Percentiles rank a stretch among this genome's conserved stretches.
Evolutionary conservation across 2,797 vertebrate genomes (phyloP).

Genomic region (Myiotriccus ornatus): DNA sequence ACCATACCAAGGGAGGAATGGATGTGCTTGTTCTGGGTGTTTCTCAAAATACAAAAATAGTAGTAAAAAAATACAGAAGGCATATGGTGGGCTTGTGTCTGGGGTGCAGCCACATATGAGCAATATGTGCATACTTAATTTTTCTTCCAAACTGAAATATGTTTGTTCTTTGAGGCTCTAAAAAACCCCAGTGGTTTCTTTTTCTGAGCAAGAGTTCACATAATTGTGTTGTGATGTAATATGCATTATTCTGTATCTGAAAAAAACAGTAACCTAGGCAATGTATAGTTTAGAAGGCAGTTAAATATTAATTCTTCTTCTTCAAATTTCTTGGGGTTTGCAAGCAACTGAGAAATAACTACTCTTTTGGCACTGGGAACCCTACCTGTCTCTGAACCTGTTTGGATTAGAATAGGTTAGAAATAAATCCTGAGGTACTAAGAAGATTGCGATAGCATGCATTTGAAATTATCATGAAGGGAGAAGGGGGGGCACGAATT

Average conservation of each 20-base stretch:
- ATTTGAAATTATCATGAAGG: neutral
- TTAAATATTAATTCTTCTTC: neutral
- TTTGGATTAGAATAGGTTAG: neutral
- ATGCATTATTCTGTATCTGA: neutral
- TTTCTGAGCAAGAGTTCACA: neutral
- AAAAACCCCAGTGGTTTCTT: neutral
- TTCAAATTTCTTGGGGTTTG: neutral
- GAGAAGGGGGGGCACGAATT: neutral
- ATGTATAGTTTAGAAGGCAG: neutral
- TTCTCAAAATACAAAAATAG: slow-evolving; percentile 19
- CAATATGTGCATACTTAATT: neutral
- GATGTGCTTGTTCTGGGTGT: slow-evolving; percentile 1
- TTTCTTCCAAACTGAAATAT: neutral
- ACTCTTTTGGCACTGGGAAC: neutral
- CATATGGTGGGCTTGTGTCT: neutral
- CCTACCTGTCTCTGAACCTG: neutral
- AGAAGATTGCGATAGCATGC: neutral
- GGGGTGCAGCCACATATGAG: neutral
- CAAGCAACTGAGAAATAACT: neutral
- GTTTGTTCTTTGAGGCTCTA: neutral
- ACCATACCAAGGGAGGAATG: neutral
- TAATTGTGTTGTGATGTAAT: neutral
- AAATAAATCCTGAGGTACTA: neutral
- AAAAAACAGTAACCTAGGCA: neutral
- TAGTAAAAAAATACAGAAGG: neutral